Percentiles rank a stretch among this genome's conserved stretches.
Conservation (phyloP, 1,140 invertebrate species). For the Temnothorax longispinosus region DNA sequence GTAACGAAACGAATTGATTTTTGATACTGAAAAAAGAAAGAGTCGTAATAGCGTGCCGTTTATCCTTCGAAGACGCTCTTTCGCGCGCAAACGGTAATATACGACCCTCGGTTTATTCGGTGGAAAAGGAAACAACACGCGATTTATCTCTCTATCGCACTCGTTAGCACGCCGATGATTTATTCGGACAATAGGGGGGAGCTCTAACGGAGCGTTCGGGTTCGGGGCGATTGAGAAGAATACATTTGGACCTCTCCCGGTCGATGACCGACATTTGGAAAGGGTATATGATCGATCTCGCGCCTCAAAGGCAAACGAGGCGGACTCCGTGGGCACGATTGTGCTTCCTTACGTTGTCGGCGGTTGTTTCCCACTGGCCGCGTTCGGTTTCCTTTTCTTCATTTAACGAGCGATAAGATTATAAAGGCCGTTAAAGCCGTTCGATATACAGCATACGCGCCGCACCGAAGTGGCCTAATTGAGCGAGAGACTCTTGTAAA, state of each 20-base stretch:
- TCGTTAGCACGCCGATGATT: constrained; percentile 52
- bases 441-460: constrained; percentile 58
- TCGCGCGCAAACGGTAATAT: neutral
- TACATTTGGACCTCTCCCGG: constrained; percentile 40
- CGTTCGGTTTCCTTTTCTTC: constrained; percentile 42
- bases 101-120: constrained; percentile 17
- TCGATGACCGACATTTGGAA: constrained; percentile 68
- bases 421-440: constrained; percentile 61
- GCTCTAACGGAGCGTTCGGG: constrained; percentile 17
- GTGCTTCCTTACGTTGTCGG: constrained; percentile 61
- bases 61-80: constrained; percentile 22
- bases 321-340: constrained; percentile 55
- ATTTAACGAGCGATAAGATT: constrained; percentile 70
- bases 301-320: constrained; percentile 52
- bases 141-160: constrained; percentile 46
- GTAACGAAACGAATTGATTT: constrained; percentile 13
- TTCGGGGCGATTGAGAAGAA: constrained; percentile 38
- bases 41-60: constrained; percentile 5
- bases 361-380: constrained; percentile 56
- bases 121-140: neutral
- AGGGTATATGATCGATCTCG: constrained; percentile 65
- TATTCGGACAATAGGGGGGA: constrained; percentile 45
- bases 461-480: constrained; percentile 45
- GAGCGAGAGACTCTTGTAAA: constrained; percentile 10
- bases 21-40: constrained; percentile 14